These are phyloP conservation scores for Platyscapa corneri DNA, from an alignment of 1,140 invertebrate species.

Conservation along the genomic window DNA sequence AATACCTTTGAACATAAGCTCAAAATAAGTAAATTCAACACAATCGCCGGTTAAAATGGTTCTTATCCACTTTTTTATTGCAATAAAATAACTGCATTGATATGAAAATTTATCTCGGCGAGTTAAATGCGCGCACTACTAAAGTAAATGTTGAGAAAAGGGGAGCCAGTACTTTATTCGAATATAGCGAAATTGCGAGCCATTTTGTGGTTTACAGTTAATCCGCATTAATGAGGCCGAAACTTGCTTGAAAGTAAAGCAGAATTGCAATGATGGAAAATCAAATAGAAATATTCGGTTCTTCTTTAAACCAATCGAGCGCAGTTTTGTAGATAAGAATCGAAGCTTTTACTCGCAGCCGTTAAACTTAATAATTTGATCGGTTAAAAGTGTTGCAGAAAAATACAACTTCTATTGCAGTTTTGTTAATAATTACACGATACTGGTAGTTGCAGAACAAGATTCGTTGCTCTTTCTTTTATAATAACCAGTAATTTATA, in stretches of 20 bases:
- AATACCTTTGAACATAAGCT: too few species aligned
- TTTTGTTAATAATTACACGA: constrained; percentile 22
- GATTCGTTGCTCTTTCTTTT: background rate
- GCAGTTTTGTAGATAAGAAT: background rate
- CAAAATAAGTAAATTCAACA: background rate
- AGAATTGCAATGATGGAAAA: too few species aligned
- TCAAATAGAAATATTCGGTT: background rate
- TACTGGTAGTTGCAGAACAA: background rate
- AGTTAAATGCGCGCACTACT: too few species aligned
- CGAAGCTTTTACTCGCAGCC: constrained; percentile 6
- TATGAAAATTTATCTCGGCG: too few species aligned
- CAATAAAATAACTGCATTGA: too few species aligned
- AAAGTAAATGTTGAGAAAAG: too few species aligned
- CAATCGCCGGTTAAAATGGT: background rate
- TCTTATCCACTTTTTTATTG: too few species aligned
- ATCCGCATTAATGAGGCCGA: too few species aligned
- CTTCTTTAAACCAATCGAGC: background rate
- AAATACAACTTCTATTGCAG: constrained; percentile 26
- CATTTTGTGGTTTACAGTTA: too few species aligned
- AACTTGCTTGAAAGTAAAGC: too few species aligned
- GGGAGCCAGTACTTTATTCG: too few species aligned
- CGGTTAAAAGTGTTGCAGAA: background rate
- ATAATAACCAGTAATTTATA: constrained; percentile 27
- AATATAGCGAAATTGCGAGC: too few species aligned
- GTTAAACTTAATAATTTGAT: background rate